A percentile compares a stretch with the other conserved stretches of the same genome.
These are phyloP conservation scores for Myrmecophaga tridactyla DNA, from an alignment of 2,113 vertebrate species.

Conservation along the genomic window DNA sequence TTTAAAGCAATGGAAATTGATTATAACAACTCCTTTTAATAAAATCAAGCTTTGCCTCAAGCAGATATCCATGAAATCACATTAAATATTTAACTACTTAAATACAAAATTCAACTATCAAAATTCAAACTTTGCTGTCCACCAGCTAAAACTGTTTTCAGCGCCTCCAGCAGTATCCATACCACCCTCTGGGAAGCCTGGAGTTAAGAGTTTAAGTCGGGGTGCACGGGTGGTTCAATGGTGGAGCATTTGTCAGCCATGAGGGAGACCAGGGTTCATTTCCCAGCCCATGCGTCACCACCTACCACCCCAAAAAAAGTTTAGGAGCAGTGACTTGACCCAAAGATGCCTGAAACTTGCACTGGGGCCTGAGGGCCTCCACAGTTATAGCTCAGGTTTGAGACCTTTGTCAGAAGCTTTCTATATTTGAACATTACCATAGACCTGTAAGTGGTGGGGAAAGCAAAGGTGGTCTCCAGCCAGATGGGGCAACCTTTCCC, in stretches of 20 bases:
- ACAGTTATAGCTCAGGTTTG: background rate
- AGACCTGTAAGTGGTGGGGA: background rate
- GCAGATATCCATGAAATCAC: background rate
- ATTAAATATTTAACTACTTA: background rate
- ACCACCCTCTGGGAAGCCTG: background rate
- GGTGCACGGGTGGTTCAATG: too few relatives aligned
- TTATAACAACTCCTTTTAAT: background rate
- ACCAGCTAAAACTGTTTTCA: background rate
- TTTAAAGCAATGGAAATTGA: background rate
- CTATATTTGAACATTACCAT: background rate
- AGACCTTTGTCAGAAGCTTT: background rate
- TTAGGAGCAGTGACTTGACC: background rate
- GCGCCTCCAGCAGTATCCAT: fast-evolving
- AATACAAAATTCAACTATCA: background rate
- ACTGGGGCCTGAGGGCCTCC: background rate
- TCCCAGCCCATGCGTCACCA: too few relatives aligned
- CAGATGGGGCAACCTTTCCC: background rate
- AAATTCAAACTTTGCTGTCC: background rate
- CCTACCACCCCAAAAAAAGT: too few relatives aligned
- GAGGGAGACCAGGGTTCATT: too few relatives aligned
- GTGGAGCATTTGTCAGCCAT: too few relatives aligned
- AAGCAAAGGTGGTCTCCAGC: background rate
- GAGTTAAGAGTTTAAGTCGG: background rate
- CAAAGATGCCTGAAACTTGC: background rate
- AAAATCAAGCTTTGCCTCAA: background rate